These are phyloP conservation scores for Nemoura dubitans DNA, from an alignment of 2,888 invertebrate species.

Conservation along the genomic window DNA sequence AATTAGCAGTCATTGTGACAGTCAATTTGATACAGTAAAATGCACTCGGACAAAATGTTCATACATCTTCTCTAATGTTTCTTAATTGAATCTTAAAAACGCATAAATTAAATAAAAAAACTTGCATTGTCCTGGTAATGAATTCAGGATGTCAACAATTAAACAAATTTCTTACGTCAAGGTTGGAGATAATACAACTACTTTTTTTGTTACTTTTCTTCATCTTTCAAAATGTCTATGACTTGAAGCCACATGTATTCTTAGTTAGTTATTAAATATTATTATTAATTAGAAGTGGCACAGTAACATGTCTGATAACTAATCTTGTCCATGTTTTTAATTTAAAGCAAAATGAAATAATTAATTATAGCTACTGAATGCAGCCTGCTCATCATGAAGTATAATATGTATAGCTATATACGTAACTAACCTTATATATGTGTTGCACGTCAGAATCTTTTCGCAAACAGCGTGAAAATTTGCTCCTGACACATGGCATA, in stretches of 20 bases:
- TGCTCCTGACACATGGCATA: too few species aligned
- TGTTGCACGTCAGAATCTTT: too few species aligned
- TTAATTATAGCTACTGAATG: constrained; percentile 39
- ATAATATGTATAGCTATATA: too few species aligned
- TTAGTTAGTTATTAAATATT: constrained; percentile 13
- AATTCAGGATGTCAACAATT: constrained; percentile 32
- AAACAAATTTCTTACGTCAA: constrained; percentile 31
- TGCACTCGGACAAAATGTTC: background rate
- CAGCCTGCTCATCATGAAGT: too few species aligned
- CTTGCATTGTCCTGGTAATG: constrained; percentile 19
- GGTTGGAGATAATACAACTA: background rate
- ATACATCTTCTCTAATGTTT: background rate
- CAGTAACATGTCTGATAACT: constrained; percentile 32
- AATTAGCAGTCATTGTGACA: background rate
- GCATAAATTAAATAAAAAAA: constrained; percentile 15
- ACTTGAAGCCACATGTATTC: background rate
- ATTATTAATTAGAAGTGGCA: constrained; percentile 31
- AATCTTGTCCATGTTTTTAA: constrained; percentile 37
- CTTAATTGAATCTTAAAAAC: constrained; percentile 28
- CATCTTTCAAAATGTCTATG: constrained; percentile 8
- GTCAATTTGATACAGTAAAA: background rate
- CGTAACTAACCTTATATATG: too few species aligned
- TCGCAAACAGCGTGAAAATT: too few species aligned
- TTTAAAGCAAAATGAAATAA: constrained; percentile 40
- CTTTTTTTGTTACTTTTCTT: background rate